Base-by-base conservation (phyloP, 2,797 vertebrate genomes). In the Microctenopoma steveboyesi region DNA sequence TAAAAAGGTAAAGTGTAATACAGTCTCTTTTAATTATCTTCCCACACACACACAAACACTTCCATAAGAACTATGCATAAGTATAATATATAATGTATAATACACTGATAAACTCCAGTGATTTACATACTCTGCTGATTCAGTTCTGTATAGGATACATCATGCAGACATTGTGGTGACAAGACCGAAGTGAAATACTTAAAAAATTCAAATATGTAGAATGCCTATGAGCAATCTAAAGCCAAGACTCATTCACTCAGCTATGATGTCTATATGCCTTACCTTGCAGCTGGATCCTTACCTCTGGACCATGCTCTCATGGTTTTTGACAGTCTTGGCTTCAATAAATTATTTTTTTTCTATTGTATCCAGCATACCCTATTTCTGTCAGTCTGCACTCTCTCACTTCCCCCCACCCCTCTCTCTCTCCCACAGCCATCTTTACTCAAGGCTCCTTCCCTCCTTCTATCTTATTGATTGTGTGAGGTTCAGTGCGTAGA, bases 171-270 rank as follows among this genome's bases (percentile, higher is more conserved):
- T 37, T 54, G 47, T 43, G 40, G 64, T 78, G 82, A 78, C 76
- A 79, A 71, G 66, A 72, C 49, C 72, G 50, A 85, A 82, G 69
- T 71, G 56, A 85, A 83, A 80, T 76, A 80, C 55, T 64, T 72
- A 57, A 64, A 78, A 71, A 82, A 76, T 64, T 79, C 54, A 79
- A 85, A 88, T 83, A 72, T 71, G 59, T 69, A 84, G 83, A 86
- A 89, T 82, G 86, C 81, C 87, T 84, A 37, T 61, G 81, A 83
- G 72, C 70, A 89, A 89, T 85, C 75, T 83, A 18, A 18, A 18
- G 65, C 79, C 37, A 18, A 55, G 66, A 52, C 76, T 65, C 79
- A 79, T 80, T 77, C 76, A 82, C 74, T 70, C 63, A 68, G 48
- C 68, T 76, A 72, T 71, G 76, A 79, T 69, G 76, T 87, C 74